phyloP scores from a whole-genome alignment of 2,888 invertebrate genomes.

The Chrysolina americana region DNA sequence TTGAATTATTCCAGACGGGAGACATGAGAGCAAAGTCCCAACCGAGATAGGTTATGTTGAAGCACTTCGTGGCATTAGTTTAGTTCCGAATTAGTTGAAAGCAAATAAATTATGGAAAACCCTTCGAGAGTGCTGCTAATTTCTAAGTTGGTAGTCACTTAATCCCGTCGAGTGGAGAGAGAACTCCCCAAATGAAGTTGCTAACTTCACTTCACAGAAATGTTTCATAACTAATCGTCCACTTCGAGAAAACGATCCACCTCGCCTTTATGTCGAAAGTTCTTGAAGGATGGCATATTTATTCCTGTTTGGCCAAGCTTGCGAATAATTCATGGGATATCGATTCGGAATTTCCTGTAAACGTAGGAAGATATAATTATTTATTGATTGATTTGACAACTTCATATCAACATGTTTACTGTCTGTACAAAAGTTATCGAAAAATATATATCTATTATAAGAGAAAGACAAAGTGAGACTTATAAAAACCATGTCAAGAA shows the following conservation, averaged over 20 bases:
- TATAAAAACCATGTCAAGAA: no score
- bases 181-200: conserved; percentile 5
- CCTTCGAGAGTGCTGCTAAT: conserved; percentile 48
- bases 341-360: background rate
- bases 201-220: conserved; percentile 20
- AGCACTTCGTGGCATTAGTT: conserved; percentile 29
- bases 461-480: no score
- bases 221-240: conserved; percentile 32
- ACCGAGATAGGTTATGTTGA: background rate
- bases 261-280: conserved; percentile 1
- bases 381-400: background rate
- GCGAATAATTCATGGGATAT: background rate
- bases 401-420: background rate
- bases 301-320: background rate
- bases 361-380: background rate
- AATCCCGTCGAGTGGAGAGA: conserved; percentile 36
- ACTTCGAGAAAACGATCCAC: conserved; percentile 19
- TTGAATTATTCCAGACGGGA: background rate
- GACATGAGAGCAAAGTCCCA: conserved; percentile 7
- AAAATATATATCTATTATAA: no score
- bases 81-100: conserved; percentile 44
- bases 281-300: conserved; percentile 11
- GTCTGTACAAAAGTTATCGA: background rate
- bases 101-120: conserved; percentile 51
- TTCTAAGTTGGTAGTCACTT: conserved; percentile 50